Evolutionary conservation across 2,888 invertebrate species (phyloP).

Genomic region (Osedax fenrisi): DNA sequence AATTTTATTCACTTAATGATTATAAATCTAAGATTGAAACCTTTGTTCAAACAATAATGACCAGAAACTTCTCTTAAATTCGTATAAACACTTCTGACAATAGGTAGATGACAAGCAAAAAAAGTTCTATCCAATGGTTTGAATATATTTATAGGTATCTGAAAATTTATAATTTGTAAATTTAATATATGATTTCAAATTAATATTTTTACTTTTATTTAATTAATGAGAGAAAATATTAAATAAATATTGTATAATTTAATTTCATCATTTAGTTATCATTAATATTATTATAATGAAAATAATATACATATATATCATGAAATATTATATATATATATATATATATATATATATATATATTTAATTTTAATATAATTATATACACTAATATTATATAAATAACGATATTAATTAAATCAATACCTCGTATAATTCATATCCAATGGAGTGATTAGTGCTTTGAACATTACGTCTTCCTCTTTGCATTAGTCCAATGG

Average conservation of each 20-base stretch:
- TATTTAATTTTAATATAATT: background rate
- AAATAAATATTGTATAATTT: too few relatives aligned
- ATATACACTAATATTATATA: background rate
- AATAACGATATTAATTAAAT: background rate
- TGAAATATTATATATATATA: background rate
- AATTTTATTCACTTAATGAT: too few relatives aligned
- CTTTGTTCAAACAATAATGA: background rate
- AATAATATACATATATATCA: background rate
- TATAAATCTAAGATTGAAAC: too few relatives aligned
- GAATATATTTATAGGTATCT: too few relatives aligned
- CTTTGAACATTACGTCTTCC: conserved; percentile 60
- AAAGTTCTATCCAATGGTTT: background rate
- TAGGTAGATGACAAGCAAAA: background rate
- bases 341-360: background rate
- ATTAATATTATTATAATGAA: background rate
- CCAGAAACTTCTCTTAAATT: background rate
- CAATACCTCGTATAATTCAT: conserved; percentile 32
- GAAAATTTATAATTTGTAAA: too few relatives aligned
- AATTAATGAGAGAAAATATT: too few relatives aligned
- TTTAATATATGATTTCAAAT: too few relatives aligned
- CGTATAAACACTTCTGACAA: background rate
- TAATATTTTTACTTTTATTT: too few relatives aligned
- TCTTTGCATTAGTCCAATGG: conserved; percentile 90
- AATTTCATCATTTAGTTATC: too few relatives aligned
- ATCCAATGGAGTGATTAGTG: conserved; percentile 35